Conservation (phyloP, 1,140 invertebrate genomes). For the Brachionus rubens region DNA sequence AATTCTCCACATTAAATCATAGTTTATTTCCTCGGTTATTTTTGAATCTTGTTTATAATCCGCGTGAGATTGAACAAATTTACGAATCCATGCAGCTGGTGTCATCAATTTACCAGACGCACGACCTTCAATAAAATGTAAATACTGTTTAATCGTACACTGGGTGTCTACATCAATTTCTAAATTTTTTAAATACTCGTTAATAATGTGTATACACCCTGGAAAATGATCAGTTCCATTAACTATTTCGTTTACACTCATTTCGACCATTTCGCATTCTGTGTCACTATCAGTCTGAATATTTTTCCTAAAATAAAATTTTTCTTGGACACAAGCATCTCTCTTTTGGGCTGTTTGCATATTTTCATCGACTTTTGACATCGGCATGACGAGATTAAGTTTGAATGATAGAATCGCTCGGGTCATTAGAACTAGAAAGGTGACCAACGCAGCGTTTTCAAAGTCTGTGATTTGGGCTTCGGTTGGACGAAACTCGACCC, state of each 20-base stretch:
- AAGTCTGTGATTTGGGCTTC: constrained; percentile 82
- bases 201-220: constrained; percentile 87
- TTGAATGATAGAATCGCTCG: constrained; percentile 93
- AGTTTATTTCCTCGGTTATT: constrained; percentile 82
- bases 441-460: constrained; percentile 97
- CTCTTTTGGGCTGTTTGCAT: constrained; percentile 88
- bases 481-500: constrained; percentile 97
- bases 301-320: constrained; percentile 64
- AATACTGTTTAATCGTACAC: constrained; percentile 92
- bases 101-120: constrained; percentile 66
- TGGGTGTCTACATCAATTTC: constrained; percentile 81
- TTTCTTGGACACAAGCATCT: constrained; percentile 75
- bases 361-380: constrained; percentile 97
- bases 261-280: constrained; percentile 53
- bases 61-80: constrained; percentile 82
- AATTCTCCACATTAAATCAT: constrained; percentile 77
- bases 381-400: constrained; percentile 92
- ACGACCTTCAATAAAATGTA: constrained; percentile 84
- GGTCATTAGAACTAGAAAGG: constrained; percentile 93
- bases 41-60: constrained; percentile 85
- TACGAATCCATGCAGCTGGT: constrained; percentile 74
- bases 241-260: constrained; percentile 92
- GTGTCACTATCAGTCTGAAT: constrained; percentile 15
- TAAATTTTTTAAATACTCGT: constrained; percentile 84
- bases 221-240: constrained; percentile 81